Conservation (phyloP, 2,797 vertebrate species). For the Lithobates sylvaticus region DNA sequence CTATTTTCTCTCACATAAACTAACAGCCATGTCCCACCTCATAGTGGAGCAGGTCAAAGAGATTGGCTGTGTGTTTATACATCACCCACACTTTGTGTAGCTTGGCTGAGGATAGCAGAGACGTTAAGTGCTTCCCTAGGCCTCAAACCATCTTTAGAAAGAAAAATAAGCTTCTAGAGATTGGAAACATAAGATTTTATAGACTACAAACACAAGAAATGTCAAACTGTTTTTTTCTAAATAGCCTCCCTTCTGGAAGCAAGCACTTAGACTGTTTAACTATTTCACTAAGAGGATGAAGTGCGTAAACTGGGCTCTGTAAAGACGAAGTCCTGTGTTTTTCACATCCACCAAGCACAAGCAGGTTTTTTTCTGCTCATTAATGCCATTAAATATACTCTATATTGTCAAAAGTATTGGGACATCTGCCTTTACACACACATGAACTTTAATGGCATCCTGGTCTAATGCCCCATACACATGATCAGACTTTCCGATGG, state of each 20-base stretch:
- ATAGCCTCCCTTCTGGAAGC: background rate
- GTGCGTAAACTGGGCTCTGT: constrained; percentile 5
- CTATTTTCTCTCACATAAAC: constrained; percentile 99
- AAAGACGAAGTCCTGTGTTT: background rate
- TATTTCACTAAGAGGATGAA: constrained; percentile 4
- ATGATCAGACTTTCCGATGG: too few relatives aligned
- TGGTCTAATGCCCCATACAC: too few relatives aligned
- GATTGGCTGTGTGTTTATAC: constrained; percentile 96
- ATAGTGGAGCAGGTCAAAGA: constrained; percentile 94
- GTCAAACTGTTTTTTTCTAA: constrained; percentile 79
- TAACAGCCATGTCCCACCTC: constrained; percentile 98
- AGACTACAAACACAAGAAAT: constrained; percentile 72
- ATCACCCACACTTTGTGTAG: constrained; percentile 94
- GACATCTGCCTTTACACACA: too few relatives aligned
- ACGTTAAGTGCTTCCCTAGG: constrained; percentile 94
- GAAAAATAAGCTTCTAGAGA: constrained; percentile 83
- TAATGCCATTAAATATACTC: too few relatives aligned
- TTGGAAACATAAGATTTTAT: constrained; percentile 77
- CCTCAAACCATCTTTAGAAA: constrained; percentile 87
- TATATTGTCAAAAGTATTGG: too few relatives aligned
- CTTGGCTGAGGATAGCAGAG: constrained; percentile 92
- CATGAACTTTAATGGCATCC: too few relatives aligned
- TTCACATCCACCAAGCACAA: background rate
- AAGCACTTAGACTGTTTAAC: constrained; percentile 47
- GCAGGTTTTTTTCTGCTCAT: too few relatives aligned